Percentiles rank a stretch among this genome's conserved stretches.
phyloP scores from a whole-genome alignment of 2,113 vertebrate species.

The Corythornis cristatus region DNA sequence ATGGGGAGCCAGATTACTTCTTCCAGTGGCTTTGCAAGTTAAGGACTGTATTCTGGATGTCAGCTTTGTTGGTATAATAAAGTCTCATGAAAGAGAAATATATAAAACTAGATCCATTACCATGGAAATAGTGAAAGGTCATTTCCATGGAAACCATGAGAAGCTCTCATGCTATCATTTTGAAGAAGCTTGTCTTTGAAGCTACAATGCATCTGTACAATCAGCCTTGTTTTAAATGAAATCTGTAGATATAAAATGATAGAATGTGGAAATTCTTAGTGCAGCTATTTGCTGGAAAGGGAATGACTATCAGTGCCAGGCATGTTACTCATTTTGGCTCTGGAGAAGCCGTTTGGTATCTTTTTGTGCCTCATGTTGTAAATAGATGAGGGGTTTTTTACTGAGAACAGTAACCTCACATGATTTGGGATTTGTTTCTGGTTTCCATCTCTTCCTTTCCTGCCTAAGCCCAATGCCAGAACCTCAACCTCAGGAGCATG shows the following conservation, averaged over 20 bases:
- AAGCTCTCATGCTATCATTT: slow-evolving; percentile 65
- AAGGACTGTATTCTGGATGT: slow-evolving; percentile 62
- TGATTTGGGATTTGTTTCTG: not conserved
- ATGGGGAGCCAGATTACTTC: slow-evolving; percentile 36
- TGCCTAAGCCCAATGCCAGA: not conserved
- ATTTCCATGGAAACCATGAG: slow-evolving; percentile 73
- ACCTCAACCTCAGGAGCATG: not conserved
- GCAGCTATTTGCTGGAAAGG: not conserved
- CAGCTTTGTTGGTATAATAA: slow-evolving; percentile 68
- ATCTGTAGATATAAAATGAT: slow-evolving; percentile 9
- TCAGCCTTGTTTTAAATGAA: slow-evolving; percentile 55
- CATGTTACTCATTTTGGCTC: not conserved
- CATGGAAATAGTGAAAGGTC: slow-evolving; percentile 73
- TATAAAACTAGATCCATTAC: slow-evolving; percentile 73
- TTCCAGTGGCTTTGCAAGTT: slow-evolving; percentile 32
- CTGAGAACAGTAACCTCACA: not conserved
- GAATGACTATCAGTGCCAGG: not conserved
- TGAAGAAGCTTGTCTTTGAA: slow-evolving; percentile 59
- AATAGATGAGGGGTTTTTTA: slow-evolving; percentile 25
- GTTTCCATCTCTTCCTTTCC: not conserved
- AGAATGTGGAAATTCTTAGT: slow-evolving; percentile 18
- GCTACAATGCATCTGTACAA: slow-evolving; percentile 22
- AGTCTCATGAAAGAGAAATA: slow-evolving; percentile 71
- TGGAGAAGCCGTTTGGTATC: not conserved
- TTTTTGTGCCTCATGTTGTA: not conserved